Evolutionary conservation across 2,888 invertebrate species (phyloP), one percentile per base, ranked within the genome.

Genomic region (Suillia variegata): DNA sequence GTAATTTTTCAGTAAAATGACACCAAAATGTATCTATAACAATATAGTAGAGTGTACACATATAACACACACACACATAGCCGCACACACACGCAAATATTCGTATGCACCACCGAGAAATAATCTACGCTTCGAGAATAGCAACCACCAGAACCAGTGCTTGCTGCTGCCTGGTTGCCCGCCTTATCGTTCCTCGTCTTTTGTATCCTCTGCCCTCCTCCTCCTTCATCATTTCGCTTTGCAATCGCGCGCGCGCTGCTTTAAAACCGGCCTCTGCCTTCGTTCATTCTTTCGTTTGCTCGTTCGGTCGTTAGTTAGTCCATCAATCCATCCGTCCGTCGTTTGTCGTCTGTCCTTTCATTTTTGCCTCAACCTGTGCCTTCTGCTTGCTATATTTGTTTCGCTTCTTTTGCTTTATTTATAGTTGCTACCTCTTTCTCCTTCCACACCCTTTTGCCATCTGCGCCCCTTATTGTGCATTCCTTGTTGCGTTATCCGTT

Each of bases 1-100:
- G n/a, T n/a, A 71, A 74, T 72, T 72, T 72, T 72, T 71, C 70
- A 72, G 74, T 72, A 71, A 74, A 71, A 70, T 74, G 70, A 71
- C 69, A 74, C 71, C 65, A 65, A 74, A 74, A 70, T 72, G 74
- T 72, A 72, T 72, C 72, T 72, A 72, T 72, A 72, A 74, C 61
- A 68, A 70, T 72, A 70, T 70, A 72, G 70, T n/a, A 66, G 68
- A 65, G 68, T 73, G 69, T 15, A 54, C 15, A 53, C 18, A 51
- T 59, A 24, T 38, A 33, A 56, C 22, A 57, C 58, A 57, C 49
- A 57, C 59, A 62, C 53, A 62, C 59, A 63, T 26, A 56, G 56
- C 68, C 65, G 61, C 67, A 71, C 69, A 65, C 63, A 63, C 70
- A 69, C 70, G 69, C 70, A 69, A 66, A 62, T 56, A 64, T 38